Base-by-base conservation (phyloP, 2,888 invertebrate genomes). In the Pseudococcus jackbeardsleyi region DNA sequence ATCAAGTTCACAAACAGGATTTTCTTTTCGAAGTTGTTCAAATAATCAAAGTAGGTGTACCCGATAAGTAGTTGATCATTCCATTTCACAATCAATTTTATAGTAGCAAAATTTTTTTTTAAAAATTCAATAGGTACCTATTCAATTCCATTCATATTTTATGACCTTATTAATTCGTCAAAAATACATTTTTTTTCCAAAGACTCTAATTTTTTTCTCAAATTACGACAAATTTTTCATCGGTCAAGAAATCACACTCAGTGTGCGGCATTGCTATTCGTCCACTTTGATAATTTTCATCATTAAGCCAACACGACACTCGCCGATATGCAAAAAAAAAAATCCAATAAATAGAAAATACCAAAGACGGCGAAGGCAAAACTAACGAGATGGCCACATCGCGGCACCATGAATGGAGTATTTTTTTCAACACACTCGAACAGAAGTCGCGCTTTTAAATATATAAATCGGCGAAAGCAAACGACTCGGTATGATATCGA, bases 381-480 rank as follows among this genome's bases (percentile, higher is more conserved):
- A 46, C 15, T 9, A 17, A 17, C 50, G 26, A 33, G 26, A 33
- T 33, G 26, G 26, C 26, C 3, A 33, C 3, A 33, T 2, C 26
- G 9, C 42, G 42, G 42, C 42, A 9, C 0, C 42, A 72, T 72
- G 33, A 77, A 39, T 77, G 77, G 77, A 77, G 12, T n/a, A 42
- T 77, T 77, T 68, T 77, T 68, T 68, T 42, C 8, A 8, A 68
- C 77, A 68, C 77, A 72, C 26, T 5, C 17, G 77, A 77, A 77
- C 77, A 42, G 77, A 42, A 77, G 77, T 77, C 77, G 77, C 77
- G 77, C 77, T 77, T 77, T 26, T 33, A 77, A 77, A 77, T 77
- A 77, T n/a, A 54, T 54, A 72, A 77, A 77, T 42, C 26, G 77
- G 33, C 77, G 77, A 77, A 77, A 77, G 77, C 54, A n/a, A 54